Conservation (phyloP, 2,888 invertebrate species). For the Dascillus cervinus region DNA sequence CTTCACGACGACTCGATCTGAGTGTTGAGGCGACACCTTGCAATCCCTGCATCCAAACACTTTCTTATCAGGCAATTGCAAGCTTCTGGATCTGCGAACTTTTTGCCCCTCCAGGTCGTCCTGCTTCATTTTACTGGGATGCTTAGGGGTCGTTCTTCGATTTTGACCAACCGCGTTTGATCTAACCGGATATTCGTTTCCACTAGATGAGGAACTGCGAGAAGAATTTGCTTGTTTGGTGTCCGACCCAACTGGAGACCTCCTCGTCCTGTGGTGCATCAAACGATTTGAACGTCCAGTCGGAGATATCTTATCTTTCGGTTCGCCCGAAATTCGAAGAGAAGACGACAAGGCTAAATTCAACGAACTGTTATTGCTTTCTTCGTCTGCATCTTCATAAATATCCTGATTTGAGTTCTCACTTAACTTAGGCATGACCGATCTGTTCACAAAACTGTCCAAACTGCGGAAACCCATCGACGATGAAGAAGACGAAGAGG, state of each 20-base stretch:
- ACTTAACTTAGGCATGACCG: constrained; percentile 42
- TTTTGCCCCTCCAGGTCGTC: constrained; percentile 30
- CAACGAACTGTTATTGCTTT: constrained; percentile 44
- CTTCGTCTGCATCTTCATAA: constrained; percentile 45
- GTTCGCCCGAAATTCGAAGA: constrained; percentile 26
- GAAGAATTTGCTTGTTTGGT: constrained; percentile 29
- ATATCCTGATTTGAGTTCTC: constrained; percentile 46
- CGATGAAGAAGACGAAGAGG: constrained; percentile 49
- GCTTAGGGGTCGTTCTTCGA: constrained; percentile 23
- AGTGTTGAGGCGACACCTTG: constrained; percentile 39
- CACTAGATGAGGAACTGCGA: constrained; percentile 34
- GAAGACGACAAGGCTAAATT: constrained; percentile 35
- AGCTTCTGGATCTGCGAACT: constrained; percentile 50
- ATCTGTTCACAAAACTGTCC: constrained; percentile 47
- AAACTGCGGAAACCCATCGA: constrained; percentile 58
- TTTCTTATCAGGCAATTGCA: constrained; percentile 54
- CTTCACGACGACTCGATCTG: constrained; percentile 37
- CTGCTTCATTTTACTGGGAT: constrained; percentile 15
- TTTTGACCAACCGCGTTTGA: constrained; percentile 26
- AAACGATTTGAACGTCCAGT: constrained; percentile 30
- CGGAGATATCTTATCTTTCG: constrained; percentile 35
- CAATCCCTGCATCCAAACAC: constrained; percentile 11
- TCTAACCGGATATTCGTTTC: constrained; percentile 32
- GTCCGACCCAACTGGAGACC: constrained; percentile 38
- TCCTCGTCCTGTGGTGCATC: constrained; percentile 27